These are phyloP conservation scores for Etheostoma perlongum DNA, from an alignment of 2,797 vertebrate genomes.

Conservation along the genomic window DNA sequence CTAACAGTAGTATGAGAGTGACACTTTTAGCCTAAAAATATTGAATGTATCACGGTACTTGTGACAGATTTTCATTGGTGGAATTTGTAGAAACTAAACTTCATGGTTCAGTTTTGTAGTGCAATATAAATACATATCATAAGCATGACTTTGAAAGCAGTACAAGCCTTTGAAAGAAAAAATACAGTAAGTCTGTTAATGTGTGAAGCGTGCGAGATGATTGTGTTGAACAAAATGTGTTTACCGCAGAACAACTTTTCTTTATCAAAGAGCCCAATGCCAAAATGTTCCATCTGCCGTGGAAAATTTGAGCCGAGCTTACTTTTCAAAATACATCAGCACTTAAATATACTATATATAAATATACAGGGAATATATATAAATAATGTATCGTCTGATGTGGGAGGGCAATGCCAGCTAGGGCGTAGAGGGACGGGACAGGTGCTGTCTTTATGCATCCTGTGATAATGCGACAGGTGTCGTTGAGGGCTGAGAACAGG, in stretches of 20 bases:
- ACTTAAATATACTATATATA: neutral
- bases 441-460: no score
- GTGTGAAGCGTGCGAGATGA: conserved; percentile 26
- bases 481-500: neutral
- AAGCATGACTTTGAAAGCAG: neutral
- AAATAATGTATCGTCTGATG: no score
- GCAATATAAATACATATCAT: neutral
- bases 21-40: neutral
- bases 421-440: no score
- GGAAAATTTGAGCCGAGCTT: neutral
- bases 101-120: neutral
- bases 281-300: conserved; percentile 24
- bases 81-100: neutral
- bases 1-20: neutral
- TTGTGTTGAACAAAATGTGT: conserved; percentile 16
- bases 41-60: neutral
- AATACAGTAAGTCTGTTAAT: conserved; percentile 12
- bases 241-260: neutral
- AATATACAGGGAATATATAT: no score
- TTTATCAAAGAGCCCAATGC: neutral
- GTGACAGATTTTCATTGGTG: neutral
- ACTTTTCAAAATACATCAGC: neutral
- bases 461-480: no score
- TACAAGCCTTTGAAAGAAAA: neutral
- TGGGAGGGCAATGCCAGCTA: no score